Percentiles rank a stretch among this genome's conserved stretches.
phyloP scores from a whole-genome alignment of 1,140 invertebrate species.

The Drosophila repletoides region DNA sequence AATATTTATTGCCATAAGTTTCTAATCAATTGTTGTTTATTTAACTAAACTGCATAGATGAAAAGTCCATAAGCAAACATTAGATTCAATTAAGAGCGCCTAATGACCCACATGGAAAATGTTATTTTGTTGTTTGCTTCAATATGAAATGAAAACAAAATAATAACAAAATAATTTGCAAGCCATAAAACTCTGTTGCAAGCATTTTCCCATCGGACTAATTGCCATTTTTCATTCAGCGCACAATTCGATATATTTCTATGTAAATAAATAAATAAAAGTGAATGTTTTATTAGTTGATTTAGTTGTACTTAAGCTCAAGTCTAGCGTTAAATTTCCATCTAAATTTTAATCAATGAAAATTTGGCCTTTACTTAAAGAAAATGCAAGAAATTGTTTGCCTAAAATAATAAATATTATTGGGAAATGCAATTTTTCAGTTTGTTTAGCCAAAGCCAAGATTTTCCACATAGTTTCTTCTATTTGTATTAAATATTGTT shows the following conservation, averaged over 20 bases:
- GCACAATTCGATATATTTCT: slow-evolving; percentile 51
- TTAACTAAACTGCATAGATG: slow-evolving; percentile 22
- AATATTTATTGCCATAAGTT: slow-evolving; percentile 54
- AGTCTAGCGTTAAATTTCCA: slow-evolving; percentile 15
- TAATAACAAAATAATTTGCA: slow-evolving; percentile 20
- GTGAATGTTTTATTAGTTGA: slow-evolving; percentile 1
- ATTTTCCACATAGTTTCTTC: no score
- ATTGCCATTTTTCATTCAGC: slow-evolving; percentile 38
- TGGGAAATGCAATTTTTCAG: no score
- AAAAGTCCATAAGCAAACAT: slow-evolving; percentile 52
- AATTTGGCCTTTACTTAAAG: no score
- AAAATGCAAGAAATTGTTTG: no score
- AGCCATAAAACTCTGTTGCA: slow-evolving; percentile 20
- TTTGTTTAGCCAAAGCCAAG: no score
- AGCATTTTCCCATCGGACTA: slow-evolving; percentile 17
- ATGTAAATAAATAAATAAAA: not conserved
- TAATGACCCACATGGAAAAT: slow-evolving; percentile 63
- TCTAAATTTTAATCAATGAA: slow-evolving; percentile 22
- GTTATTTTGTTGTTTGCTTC: slow-evolving; percentile 56
- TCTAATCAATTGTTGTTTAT: slow-evolving; percentile 65
- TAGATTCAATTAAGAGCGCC: slow-evolving; percentile 61
- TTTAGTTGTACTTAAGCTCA: no score
- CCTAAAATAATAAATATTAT: no score
- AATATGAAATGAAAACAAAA: slow-evolving; percentile 25
- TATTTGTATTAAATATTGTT: no score